Conservation (phyloP, 2,888 invertebrate genomes). For the Automeris io region DNA sequence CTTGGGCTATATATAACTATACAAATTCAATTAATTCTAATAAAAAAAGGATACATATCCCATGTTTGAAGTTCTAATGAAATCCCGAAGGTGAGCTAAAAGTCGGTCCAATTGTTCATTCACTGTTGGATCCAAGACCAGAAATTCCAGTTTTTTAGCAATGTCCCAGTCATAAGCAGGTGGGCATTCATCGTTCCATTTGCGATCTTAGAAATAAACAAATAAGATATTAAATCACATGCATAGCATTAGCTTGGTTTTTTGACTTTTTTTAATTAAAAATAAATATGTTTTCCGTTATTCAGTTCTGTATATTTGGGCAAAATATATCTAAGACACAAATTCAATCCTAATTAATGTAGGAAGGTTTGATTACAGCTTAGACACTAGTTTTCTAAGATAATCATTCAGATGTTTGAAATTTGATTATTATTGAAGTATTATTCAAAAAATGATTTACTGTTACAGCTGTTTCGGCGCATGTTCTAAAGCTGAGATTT, state of each 20-base stretch:
- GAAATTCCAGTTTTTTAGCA: conserved; percentile 34
- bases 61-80: conserved; percentile 24
- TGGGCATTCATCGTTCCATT: conserved; percentile 37
- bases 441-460: not conserved
- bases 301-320: too few relatives aligned
- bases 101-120: conserved; percentile 37
- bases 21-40: too few relatives aligned
- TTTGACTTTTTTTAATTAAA: not conserved
- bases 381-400: too few relatives aligned
- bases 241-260: not conserved
- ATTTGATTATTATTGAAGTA: too few relatives aligned
- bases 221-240: conserved; percentile 2
- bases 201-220: conserved; percentile 25
- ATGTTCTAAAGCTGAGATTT: too few relatives aligned
- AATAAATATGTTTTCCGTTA: not conserved
- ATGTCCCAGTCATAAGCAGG: conserved; percentile 37
- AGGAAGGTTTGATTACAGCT: too few relatives aligned
- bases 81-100: conserved; percentile 32
- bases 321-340: too few relatives aligned
- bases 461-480: too few relatives aligned
- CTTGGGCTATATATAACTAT: not conserved
- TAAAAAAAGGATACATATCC: conserved; percentile 63
- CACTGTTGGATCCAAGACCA: conserved; percentile 37
- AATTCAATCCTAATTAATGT: too few relatives aligned
- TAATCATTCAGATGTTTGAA: too few relatives aligned